Conservation (phyloP, 2,797 vertebrate species). For the Paramormyrops hopkinsi region DNA sequence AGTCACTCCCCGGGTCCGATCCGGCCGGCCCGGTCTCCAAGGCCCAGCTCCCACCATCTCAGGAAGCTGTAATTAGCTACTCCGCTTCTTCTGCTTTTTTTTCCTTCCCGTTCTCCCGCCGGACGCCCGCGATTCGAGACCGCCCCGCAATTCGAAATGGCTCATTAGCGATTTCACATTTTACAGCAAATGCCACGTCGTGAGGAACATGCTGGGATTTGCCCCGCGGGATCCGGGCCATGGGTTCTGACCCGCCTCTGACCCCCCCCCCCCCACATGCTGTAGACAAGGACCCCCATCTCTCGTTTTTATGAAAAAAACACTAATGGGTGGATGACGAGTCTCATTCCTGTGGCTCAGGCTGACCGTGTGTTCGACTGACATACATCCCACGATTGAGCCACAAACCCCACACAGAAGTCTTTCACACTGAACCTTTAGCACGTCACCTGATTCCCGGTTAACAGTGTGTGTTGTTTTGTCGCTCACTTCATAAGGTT, state of each 20-base stretch:
- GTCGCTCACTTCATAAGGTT: background rate
- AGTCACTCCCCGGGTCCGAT: constrained; percentile 38
- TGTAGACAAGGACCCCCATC: background rate
- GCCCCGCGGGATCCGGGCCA: constrained; percentile 50
- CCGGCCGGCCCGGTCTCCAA: constrained; percentile 26
- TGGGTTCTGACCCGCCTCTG: background rate
- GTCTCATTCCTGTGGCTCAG: background rate
- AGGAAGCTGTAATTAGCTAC: constrained; percentile 53
- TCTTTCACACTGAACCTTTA: background rate
- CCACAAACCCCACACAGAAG: background rate
- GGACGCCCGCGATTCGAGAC: constrained; percentile 45
- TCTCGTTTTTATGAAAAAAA: background rate
- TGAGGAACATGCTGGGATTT: constrained; percentile 45
- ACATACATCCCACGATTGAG: background rate
- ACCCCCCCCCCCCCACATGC: background rate
- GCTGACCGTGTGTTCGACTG: background rate
- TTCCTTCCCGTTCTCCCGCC: constrained; percentile 14
- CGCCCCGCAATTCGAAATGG: constrained; percentile 24
- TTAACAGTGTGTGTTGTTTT: background rate
- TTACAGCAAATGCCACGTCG: constrained; percentile 53
- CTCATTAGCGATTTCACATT: constrained; percentile 7
- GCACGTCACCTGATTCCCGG: background rate
- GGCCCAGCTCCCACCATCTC: constrained; percentile 41
- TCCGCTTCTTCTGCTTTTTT: constrained; percentile 21
- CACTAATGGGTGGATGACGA: background rate